Evolutionary conservation across 2,797 vertebrate genomes (phyloP), one percentile per base, ranked within the genome.

Genomic region (Buceros bicornis): DNA sequence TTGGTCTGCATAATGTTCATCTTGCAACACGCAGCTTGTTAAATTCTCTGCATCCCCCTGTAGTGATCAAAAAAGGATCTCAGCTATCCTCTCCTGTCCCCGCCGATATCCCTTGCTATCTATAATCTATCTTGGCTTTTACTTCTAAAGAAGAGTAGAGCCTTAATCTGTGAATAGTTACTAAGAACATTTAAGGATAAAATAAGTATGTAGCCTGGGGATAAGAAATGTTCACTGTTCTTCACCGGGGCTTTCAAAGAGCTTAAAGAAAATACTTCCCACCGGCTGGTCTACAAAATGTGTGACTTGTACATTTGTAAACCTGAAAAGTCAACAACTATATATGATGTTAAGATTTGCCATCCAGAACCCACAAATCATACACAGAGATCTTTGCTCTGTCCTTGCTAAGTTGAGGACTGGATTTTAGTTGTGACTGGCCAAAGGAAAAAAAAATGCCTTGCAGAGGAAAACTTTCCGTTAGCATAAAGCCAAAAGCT

Each of bases 211-310:
- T 72, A 95, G 87, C 87, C 70, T 77, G 73, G 51, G 96, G 93
- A 90, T 95, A 95, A 96, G 91, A 96, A 96, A 90, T 43, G 16
- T 62, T 95, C 85, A 60, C 85, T 94, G 93, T 95, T 95, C 73
- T 93, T 93, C 91, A 79, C 60, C 73, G 60, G 45, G 45, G 48
- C 66, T 96, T 93, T 97, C 91, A 97, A 95, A 94, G 87, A 93
- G 77, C 80, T 84, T 94, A 94, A 95, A 95, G 91, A 96, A 96
- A 97, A 93, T 82, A 95, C 82, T 91, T 96, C 87, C 87, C 87
- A 94, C 91, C 90, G 91, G 85, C 93, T 96, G 91, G 85, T 80
- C 82, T 87, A 64, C 91, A 64, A 89, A 96, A 82, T 93, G 80
- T 90, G 89, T 73, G 94, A 94, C 91, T 96, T 94, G 85, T 93